Percentiles rank a stretch among this genome's conserved stretches.
phyloP scores from a whole-genome alignment of 2,888 invertebrate species.

The Nomada goodeniana region DNA sequence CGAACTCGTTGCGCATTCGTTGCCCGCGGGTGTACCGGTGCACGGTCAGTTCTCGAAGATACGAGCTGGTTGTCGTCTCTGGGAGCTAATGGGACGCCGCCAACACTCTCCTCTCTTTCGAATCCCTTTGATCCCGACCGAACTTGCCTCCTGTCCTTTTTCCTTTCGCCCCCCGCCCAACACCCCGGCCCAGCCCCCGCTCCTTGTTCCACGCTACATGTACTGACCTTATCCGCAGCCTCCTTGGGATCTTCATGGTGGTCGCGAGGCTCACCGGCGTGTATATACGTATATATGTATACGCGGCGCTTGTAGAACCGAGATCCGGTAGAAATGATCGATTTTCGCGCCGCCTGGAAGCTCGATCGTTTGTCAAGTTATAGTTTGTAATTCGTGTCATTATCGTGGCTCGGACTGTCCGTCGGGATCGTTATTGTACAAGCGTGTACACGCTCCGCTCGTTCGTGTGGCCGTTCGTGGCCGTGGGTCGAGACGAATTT shows the following conservation, averaged over 20 bases:
- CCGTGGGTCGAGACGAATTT: too few relatives aligned
- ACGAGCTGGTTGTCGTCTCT: slow-evolving; percentile 77
- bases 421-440: neutral
- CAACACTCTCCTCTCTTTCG: slow-evolving; percentile 70
- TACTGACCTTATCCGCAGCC: slow-evolving; percentile 68
- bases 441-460: too few relatives aligned
- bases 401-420: neutral
- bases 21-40: slow-evolving; percentile 41
- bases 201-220: slow-evolving; percentile 34
- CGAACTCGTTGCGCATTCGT: slow-evolving; percentile 19
- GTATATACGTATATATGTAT: slow-evolving; percentile 15
- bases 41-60: slow-evolving; percentile 66
- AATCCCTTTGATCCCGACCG: slow-evolving; percentile 81
- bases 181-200: slow-evolving; percentile 28
- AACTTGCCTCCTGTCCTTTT: slow-evolving; percentile 76
- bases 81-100: slow-evolving; percentile 81
- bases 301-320: slow-evolving; percentile 12
- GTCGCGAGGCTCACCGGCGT: slow-evolving; percentile 65
- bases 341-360: slow-evolving; percentile 42
- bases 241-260: slow-evolving; percentile 76
- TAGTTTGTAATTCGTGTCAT: slow-evolving; percentile 8
- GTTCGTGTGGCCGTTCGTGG: too few relatives aligned
- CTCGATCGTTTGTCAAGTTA: slow-evolving; percentile 32
- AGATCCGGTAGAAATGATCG: slow-evolving; percentile 56
- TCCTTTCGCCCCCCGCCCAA: slow-evolving; percentile 14